A percentile compares a stretch with the other conserved stretches of the same genome.
phyloP scores from a whole-genome alignment of 2,888 invertebrate species.

The Drosophila lacicola region DNA sequence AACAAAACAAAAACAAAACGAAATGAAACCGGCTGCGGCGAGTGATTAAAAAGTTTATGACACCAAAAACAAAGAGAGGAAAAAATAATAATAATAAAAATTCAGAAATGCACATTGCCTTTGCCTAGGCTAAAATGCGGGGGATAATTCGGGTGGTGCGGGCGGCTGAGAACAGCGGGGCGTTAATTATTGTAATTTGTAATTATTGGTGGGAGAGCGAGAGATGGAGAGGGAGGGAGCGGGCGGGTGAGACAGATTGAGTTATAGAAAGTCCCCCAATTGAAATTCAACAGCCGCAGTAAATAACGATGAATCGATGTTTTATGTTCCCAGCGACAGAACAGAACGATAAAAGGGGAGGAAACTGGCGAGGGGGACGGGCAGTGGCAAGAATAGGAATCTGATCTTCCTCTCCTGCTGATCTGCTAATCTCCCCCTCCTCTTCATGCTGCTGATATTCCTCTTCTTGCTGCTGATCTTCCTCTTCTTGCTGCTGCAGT shows the following conservation, averaged over 20 bases:
- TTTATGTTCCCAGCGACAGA: constrained; percentile 16
- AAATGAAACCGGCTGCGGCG: constrained; percentile 27
- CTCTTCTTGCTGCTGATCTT: too few relatives aligned
- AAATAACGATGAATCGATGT: constrained; percentile 14
- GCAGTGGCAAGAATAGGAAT: too few relatives aligned
- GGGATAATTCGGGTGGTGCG: not conserved
- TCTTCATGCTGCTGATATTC: too few relatives aligned
- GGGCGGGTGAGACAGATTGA: constrained; percentile 1
- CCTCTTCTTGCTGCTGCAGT: not conserved
- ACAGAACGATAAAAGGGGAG: not conserved
- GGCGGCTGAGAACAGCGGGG: not conserved
- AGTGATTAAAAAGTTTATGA: constrained; percentile 53
- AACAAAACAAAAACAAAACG: constrained; percentile 9
- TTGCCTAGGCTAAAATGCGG: not conserved
- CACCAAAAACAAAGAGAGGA: constrained; percentile 24
- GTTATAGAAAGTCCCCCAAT: constrained; percentile 30
- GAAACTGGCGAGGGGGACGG: too few relatives aligned
- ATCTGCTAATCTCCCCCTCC: too few relatives aligned
- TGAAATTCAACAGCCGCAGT: constrained; percentile 31
- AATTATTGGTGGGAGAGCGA: not conserved
- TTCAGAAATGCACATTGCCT: constrained; percentile 9
- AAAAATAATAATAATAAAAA: constrained; percentile 15
- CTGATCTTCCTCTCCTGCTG: too few relatives aligned
- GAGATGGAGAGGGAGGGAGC: not conserved
- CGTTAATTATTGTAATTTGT: constrained; percentile 17